Conservation (phyloP, 1,140 invertebrate genomes). For the Ceratosolen fusciceps region DNA sequence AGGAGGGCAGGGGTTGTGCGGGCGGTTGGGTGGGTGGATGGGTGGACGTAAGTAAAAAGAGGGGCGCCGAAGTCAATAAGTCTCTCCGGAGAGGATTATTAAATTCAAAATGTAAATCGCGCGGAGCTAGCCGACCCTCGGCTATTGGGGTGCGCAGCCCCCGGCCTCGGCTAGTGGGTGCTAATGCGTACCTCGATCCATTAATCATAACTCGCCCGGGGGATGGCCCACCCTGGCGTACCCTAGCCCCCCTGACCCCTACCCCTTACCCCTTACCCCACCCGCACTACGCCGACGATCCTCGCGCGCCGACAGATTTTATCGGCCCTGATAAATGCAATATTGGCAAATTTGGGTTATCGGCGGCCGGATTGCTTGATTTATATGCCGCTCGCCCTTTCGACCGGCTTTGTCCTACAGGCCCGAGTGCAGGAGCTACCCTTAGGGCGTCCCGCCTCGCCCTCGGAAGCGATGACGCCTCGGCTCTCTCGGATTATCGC, state of each 20-base stretch:
- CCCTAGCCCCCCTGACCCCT: background rate
- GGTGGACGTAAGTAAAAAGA: too few relatives aligned
- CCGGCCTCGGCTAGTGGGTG: constrained; percentile 51
- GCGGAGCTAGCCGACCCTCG: too few relatives aligned
- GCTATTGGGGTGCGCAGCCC: constrained; percentile 16
- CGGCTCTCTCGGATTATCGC: background rate
- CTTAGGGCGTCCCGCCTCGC: background rate
- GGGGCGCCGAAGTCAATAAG: constrained; percentile 50
- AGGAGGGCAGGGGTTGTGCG: too few relatives aligned
- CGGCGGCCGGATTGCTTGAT: constrained; percentile 38
- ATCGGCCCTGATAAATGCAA: constrained; percentile 39
- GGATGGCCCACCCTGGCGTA: constrained; percentile 24
- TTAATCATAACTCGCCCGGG: constrained; percentile 57
- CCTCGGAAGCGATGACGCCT: background rate
- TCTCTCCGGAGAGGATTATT: constrained; percentile 54
- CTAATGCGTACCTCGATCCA: constrained; percentile 56
- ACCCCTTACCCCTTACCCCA: background rate
- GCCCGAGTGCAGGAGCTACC: background rate
- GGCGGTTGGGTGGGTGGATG: too few relatives aligned
- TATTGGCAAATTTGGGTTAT: constrained; percentile 48
- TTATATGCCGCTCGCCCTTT: background rate
- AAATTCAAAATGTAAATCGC: constrained; percentile 59
- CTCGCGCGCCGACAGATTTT: constrained; percentile 35
- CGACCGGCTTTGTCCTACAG: background rate
- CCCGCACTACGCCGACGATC: too few relatives aligned